These are phyloP conservation scores for Hartigia nigra DNA, from an alignment of 2,888 invertebrate genomes.

Conservation along the genomic window DNA sequence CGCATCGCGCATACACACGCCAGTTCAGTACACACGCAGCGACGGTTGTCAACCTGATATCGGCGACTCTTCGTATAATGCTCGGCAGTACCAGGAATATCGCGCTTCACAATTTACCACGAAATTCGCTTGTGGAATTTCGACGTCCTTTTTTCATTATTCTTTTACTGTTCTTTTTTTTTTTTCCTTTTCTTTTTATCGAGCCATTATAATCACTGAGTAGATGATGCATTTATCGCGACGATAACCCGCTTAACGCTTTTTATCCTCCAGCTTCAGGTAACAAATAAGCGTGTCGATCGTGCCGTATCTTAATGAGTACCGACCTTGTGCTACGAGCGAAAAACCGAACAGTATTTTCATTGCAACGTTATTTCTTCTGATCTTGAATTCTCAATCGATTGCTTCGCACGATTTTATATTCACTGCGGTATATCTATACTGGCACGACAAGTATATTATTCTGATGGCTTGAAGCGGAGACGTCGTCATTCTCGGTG, in stretches of 20 bases:
- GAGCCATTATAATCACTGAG: neutral
- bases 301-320: neutral
- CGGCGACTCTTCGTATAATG: neutral
- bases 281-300: neutral
- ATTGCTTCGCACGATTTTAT: too few species aligned
- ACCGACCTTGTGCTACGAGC: neutral
- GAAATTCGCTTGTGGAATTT: neutral
- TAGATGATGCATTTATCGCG: neutral
- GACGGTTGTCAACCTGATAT: neutral
- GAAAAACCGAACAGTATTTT: neutral
- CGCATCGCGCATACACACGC: constrained; percentile 33
- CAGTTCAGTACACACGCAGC: neutral
- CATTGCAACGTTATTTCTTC: neutral
- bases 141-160: neutral
- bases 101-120: neutral
- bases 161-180: neutral
- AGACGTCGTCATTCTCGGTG: too few species aligned
- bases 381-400: neutral
- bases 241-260: neutral
- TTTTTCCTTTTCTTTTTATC: neutral
- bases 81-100: neutral
- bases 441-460: too few species aligned
- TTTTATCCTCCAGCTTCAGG: neutral
- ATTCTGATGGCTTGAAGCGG: too few species aligned
- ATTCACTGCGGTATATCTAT: too few species aligned